Conservation (phyloP, 2,888 invertebrate genomes). For the Melanostoma scalare region DNA sequence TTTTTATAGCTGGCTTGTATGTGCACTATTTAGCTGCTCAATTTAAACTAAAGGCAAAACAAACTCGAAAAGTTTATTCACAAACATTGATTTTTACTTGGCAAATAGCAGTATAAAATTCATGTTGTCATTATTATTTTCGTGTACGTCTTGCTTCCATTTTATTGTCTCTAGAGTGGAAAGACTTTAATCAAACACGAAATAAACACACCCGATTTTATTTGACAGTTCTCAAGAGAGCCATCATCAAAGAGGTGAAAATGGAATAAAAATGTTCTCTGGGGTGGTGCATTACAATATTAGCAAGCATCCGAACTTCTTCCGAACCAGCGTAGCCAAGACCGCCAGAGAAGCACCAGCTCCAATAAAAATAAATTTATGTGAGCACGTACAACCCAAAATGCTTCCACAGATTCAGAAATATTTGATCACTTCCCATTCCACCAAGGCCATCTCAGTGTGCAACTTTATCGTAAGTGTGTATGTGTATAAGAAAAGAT, state of each 20-base stretch:
- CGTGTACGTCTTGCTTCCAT: neutral
- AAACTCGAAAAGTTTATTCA: no score
- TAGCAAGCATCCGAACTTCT: neutral
- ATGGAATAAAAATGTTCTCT: slow-evolving; percentile 59
- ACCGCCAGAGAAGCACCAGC: slow-evolving; percentile 12
- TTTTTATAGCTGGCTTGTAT: no score
- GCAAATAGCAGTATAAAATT: slow-evolving; percentile 19
- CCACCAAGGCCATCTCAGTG: slow-evolving; percentile 17
- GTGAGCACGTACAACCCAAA: slow-evolving; percentile 63
- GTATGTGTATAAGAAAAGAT: slow-evolving; percentile 35
- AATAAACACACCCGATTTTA: slow-evolving; percentile 54
- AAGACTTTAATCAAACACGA: slow-evolving; percentile 55
- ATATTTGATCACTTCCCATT: slow-evolving; percentile 57
- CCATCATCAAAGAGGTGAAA: slow-evolving; percentile 58
- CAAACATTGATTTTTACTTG: no score
- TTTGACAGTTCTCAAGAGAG: slow-evolving; percentile 59
- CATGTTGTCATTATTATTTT: slow-evolving; percentile 6
- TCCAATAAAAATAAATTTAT: slow-evolving; percentile 63
- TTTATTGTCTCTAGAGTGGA: neutral
- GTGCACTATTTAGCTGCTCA: no score
- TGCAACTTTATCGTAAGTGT: slow-evolving; percentile 48
- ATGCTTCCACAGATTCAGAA: slow-evolving; percentile 61
- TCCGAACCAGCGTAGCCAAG: neutral
- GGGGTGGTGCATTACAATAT: slow-evolving; percentile 9
- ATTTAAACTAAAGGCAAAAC: no score